Evolutionary conservation across 92 coral and sea anemone genomes (phyloP), one percentile per base, ranked within the genome.

Genomic region (Zoanthus gigantus): DNA sequence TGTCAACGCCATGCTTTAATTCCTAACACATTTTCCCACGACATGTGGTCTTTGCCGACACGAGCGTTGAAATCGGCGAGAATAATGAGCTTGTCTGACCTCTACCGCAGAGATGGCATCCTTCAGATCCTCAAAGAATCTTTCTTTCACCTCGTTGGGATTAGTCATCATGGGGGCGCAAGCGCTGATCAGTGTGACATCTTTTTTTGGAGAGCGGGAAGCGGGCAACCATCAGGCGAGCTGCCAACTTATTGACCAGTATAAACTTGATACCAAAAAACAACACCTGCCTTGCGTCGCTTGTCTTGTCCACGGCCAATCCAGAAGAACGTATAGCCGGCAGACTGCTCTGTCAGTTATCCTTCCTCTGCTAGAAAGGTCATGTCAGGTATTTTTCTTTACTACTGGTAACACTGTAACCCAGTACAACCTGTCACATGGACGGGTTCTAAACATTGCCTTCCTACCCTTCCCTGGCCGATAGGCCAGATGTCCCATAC

Each of bases 11-110:
- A 53, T 82, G 85, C 72, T 37, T 58, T 77, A 23, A 23, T 23
- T 31, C 91, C 91, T 6, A 91, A 16, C 53, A 80, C 73, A 30
- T 63, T 61, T 42, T 71, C 65, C 85, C 90, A 78, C 17, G 4
- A 12, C 12, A 11, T 29, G 69, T 23, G n/a, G 77, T 77, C 75
- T 32, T 23, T 16, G 29, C 86, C 90, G 44, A 61, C 90, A 16
- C 82, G 44, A 30, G 82, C 86, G 52, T 71, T 87, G 3, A 87
- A 87, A 23, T 87, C 85, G 34, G 77, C 79, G n/a, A 87, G 90
- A 37, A 87, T 63, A 23, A 86, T 28, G 34, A 66, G 32, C 7
- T 73, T 73, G 57, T 44, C 78, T 14, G 58, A 13, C 17, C 31
- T 31, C 29, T 17, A 73, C 57, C 0, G 78, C 23, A 10, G 57